Conservation (phyloP, 2,888 invertebrate species). For the Mimas tiliae region DNA sequence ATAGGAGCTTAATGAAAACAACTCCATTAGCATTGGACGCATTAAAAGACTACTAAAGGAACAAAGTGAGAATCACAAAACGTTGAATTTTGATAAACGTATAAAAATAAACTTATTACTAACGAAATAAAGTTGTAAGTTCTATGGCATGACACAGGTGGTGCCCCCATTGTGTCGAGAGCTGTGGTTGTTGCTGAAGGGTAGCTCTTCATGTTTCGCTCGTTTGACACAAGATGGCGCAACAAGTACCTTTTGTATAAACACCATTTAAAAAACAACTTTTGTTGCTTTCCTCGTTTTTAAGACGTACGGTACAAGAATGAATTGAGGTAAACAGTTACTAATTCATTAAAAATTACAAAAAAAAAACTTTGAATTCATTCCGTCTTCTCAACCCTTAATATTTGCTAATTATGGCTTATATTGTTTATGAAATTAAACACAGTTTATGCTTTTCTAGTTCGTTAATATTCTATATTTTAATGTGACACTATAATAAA, state of each 20-base stretch:
- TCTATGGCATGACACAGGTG: slow-evolving; percentile 23
- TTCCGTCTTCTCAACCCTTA: not conserved
- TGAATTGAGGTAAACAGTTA: slow-evolving; percentile 3
- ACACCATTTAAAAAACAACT: slow-evolving; percentile 3
- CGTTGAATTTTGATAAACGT: not conserved
- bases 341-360: not conserved
- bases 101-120: not conserved
- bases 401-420: not conserved
- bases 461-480: too few species aligned
- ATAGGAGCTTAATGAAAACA: not conserved
- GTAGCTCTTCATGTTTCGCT: slow-evolving; percentile 23
- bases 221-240: slow-evolving; percentile 40
- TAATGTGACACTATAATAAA: too few species aligned
- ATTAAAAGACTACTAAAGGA: slow-evolving; percentile 17
- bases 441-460: too few species aligned
- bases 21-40: slow-evolving; percentile 14
- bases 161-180: slow-evolving; percentile 32
- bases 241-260: slow-evolving; percentile 25
- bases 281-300: slow-evolving; percentile 18
- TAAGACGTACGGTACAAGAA: not conserved
- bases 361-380: not conserved
- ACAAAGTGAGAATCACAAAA: slow-evolving; percentile 8
- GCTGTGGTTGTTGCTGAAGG: slow-evolving; percentile 26
- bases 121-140: not conserved
- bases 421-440: too few species aligned